Evolutionary conservation across 2,888 invertebrate genomes (phyloP), one percentile per base, ranked within the genome.

Genomic region (Plutella xylostella): DNA sequence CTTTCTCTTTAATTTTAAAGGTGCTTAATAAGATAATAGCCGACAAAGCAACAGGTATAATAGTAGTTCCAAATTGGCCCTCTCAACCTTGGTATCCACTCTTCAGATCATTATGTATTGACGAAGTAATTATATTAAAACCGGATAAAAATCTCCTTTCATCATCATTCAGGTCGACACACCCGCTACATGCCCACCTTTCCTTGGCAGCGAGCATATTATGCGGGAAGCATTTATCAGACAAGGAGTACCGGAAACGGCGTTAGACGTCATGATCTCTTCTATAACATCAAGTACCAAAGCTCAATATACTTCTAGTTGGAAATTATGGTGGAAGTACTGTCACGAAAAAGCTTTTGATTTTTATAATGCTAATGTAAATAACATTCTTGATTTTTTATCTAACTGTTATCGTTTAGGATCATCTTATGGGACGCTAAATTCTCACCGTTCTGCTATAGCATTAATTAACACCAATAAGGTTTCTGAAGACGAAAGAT

Each of bases 241-340:
- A 18, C 17, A 37, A 25, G 19, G 11, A 3, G 17, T 40, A 2
- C 38, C 43, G 4, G 33, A 30, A 12, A 6, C 12, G 6, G 11
- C 46, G 1, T 2, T 31, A 19, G 18, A 42, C 18, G 15, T 43
- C 4, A 38, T 46, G 37, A 3, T 46, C 5, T 42, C 46, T 3
- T 46, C 46, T 6, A n/a, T 43, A 6, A 6, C 46, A 5, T 2
- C 25, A 12, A 46, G 25, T 20, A 25, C 46, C 0, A 21, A 22
- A n/a, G 11, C 42, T 12, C 49, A 51, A 34, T 51, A 51, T 42
- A 9, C 41, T 1, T 37, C 46, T 1, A 49, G 51, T 14, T 18
- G 46, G 1, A 53, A 48, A 42, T 12, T 11, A 21, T 53, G 52
- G 52, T 51, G 48, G 48, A 9, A 18, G 4, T 48, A 33, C 42